Evolutionary conservation across 2,888 invertebrate species (phyloP), one percentile per base, ranked within the genome.

Genomic region (Drosophila dives): DNA sequence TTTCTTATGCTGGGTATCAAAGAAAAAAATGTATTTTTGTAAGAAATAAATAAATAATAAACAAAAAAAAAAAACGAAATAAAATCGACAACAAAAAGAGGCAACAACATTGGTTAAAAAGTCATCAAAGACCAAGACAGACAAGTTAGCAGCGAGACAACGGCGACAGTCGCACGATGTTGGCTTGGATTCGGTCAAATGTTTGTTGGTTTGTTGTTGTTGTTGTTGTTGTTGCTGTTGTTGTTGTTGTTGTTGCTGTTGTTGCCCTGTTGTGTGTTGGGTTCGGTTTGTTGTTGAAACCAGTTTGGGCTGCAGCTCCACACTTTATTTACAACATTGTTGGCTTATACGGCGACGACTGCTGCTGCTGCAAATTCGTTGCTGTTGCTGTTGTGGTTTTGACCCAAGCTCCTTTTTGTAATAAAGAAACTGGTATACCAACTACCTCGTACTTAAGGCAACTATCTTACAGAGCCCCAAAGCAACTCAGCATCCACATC

Each of bases 281-380:
- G 29, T 64, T 45, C 29, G 64, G 64, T 73, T 75, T 66, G 81
- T 77, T 88, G 87, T 74, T 86, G 64, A 72, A 86, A 86, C 85
- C 89, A 74, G 85, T 85, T 85, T 82, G 69, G 55, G 72, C 86
- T 80, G 80, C 80, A 86, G 86, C 64, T 85, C 86, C 77, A 88
- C 85, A 90, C 89, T 90, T 86, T 86, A 89, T 86, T 86, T 86
- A 86, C 89, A 86, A 86, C 86, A 86, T 90, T 86, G 90, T 86
- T 90, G 90, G 90, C 89, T 77, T 90, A 90, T 90, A 80, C 85
- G 86, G 82, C 87, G 63, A 58, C 64, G 40, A 32, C 38, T 36
- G 76, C 75, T 36, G 40, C 51, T 51, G 55, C 66, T 70, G 63
- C 69, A 68, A 79, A 63, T 69, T 64, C 74, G 74, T 70, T 68